phyloP scores from a whole-genome alignment of 2,797 vertebrate genomes.

The Sus cebifrons region DNA sequence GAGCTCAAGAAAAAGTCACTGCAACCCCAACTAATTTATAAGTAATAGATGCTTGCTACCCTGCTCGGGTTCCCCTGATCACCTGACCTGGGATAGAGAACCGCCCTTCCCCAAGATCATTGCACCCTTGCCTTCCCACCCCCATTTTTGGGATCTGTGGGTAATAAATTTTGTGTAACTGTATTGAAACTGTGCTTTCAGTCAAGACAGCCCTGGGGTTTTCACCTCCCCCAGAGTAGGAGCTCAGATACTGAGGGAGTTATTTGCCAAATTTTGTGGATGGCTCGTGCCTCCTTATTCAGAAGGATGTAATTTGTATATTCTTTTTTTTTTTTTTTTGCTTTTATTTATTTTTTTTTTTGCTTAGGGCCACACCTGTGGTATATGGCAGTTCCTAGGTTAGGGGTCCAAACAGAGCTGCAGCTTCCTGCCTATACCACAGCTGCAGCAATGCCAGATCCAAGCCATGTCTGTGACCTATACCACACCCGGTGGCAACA shows the following conservation, averaged over 20 bases:
- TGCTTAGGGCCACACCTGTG: too few species aligned
- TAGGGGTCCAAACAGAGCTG: too few species aligned
- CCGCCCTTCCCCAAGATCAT: background rate
- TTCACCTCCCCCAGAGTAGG: background rate
- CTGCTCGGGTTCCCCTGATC: background rate
- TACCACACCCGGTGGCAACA: too few species aligned
- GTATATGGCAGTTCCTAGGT: too few species aligned
- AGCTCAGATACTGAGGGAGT: background rate
- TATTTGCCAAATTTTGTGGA: background rate
- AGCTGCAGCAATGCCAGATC: too few species aligned
- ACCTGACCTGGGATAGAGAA: background rate
- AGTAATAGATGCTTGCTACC: background rate
- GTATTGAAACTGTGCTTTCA: background rate
- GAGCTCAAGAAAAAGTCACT: background rate
- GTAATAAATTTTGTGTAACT: background rate
- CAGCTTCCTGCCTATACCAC: too few species aligned
- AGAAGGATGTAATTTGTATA: background rate
- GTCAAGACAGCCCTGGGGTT: background rate
- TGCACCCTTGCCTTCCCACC: too few species aligned
- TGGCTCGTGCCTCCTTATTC: background rate
- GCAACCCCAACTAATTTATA: rapidly evolving
- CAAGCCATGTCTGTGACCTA: too few species aligned
- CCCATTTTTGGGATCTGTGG: background rate
- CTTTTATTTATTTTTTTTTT: too few species aligned
- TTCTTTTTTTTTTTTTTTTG: too few species aligned